Percentiles rank a stretch among this genome's conserved stretches.
Conservation (phyloP, 2,888 invertebrate genomes). For the Noctua janthina region DNA sequence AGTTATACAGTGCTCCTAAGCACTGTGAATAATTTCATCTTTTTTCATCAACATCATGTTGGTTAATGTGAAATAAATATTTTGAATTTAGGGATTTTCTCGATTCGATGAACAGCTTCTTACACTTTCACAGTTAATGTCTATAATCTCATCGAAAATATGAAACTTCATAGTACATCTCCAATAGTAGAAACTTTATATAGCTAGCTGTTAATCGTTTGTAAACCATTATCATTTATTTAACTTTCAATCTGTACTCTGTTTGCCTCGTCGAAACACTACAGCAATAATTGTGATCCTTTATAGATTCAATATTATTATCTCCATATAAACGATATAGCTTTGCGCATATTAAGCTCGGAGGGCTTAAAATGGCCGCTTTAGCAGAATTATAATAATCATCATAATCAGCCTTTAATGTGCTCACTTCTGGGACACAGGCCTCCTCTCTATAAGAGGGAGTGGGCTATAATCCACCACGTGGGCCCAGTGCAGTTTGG, state of each 20-base stretch:
- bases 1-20: too few species aligned
- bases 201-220: slow-evolving; percentile 4
- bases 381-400: too few species aligned
- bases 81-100: not conserved
- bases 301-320: not conserved
- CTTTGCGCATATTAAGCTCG: not conserved
- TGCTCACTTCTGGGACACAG: too few species aligned
- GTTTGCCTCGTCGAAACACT: not conserved
- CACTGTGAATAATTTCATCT: too few species aligned
- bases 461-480: too few species aligned
- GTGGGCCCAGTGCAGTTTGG: too few species aligned
- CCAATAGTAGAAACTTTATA: not conserved
- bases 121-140: not conserved
- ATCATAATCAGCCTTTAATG: too few species aligned
- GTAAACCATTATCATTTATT: slow-evolving; percentile 12
- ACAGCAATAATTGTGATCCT: slow-evolving; percentile 17
- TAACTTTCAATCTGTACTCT: not conserved
- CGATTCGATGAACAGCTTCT: not conserved
- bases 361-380: too few species aligned
- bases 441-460: too few species aligned
- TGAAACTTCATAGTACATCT: slow-evolving; percentile 5
- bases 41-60: not conserved
- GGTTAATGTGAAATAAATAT: not conserved
- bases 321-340: not conserved
- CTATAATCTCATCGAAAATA: not conserved